Base-by-base conservation (phyloP, 2,113 vertebrate species). In the Sander lucioperca region DNA sequence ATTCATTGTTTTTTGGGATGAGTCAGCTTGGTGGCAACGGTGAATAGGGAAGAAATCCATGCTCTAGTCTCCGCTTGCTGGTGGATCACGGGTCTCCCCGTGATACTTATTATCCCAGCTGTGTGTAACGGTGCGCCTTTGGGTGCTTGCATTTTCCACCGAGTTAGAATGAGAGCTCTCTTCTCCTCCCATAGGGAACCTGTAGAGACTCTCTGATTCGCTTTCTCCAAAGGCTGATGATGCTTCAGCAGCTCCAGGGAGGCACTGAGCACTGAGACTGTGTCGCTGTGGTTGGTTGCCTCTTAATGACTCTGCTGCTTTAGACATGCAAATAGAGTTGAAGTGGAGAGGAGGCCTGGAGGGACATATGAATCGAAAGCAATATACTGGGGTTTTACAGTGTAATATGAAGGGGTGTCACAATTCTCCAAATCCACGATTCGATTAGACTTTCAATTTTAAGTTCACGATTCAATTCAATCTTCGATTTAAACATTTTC, bases 291-390 rank as follows among this genome's bases (percentile, higher is more conserved):
- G 88, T 92, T 89, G 87, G 89, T 72, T 90, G 91, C 87, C 73
- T 89, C 90, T 92, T 92, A 93, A 94, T 90, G 91, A 93, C 92
- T 92, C 83, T 77, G 70, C 86, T 85, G 80, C 88, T 89, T 91
- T 91, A 93, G 90, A 91, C 89, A 91, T 91, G 91, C 91, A 93
- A 91, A 92, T 92, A 87, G 69, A 80, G 64, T 43, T 92, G 82
- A 90, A 91, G 88, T 88, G 87, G 83, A 90, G 83, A 84, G 71
- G 80, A 57, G 80, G 82, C 87, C 87, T 73, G 67, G 14, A 86
- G 91, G 88, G 86, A 91, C 84, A 83, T 82, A 85, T 89, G 79
- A 87, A 85, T 82, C 76, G 78, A 86, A 89, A 66, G 63, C 53
- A 85, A 72, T 73, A 57, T 76, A 62, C 78, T 83, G 77, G 77